Conservation (phyloP, 2,113 vertebrate species). For the Albula glossodonta region DNA sequence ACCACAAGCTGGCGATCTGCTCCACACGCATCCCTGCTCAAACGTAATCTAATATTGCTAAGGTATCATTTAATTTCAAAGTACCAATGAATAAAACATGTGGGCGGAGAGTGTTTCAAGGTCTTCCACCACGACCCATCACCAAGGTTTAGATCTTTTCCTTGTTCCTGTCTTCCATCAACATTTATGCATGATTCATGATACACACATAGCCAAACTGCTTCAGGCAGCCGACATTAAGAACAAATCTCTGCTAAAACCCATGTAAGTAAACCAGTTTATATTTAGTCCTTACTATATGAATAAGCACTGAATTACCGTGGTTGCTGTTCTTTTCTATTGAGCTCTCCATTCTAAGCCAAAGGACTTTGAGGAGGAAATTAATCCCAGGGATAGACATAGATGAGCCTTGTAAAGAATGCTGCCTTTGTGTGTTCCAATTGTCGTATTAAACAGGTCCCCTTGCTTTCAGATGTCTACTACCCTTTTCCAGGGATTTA, state of each 20-base stretch:
- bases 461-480: too few species aligned
- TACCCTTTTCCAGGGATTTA: too few species aligned
- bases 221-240: slow-evolving; percentile 1
- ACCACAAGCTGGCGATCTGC: too few species aligned
- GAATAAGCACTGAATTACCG: neutral
- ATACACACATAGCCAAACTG: neutral
- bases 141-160: slow-evolving; percentile 6
- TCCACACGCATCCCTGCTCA: neutral
- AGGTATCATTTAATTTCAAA: slow-evolving; percentile 5
- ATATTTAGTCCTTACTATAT: slow-evolving; percentile 20
- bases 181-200: neutral
- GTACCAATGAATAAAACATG: slow-evolving; percentile 8
- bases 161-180: neutral
- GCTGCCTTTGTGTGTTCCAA: too few species aligned
- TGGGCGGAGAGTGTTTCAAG: neutral
- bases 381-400: too few species aligned
- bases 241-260: slow-evolving; percentile 3
- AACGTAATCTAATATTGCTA: neutral
- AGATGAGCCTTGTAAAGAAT: too few species aligned
- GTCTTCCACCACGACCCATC: slow-evolving; percentile 5
- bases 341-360: neutral
- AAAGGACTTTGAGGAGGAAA: too few species aligned
- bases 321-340: neutral
- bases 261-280: slow-evolving; percentile 13
- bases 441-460: too few species aligned